Conservation (phyloP, 2,888 invertebrate genomes). For the Cheilosia grossa region DNA sequence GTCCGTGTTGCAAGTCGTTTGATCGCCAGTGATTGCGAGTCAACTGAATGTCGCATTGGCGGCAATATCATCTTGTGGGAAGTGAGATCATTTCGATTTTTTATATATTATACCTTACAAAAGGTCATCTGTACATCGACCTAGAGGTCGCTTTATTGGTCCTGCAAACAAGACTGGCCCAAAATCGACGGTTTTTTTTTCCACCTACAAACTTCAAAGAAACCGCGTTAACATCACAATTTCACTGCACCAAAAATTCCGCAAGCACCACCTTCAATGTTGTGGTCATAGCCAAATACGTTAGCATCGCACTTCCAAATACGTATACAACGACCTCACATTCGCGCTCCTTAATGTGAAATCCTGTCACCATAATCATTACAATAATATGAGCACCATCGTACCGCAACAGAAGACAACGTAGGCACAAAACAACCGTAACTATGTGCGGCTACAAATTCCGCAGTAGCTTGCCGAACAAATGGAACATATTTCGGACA, state of each 20-base stretch:
- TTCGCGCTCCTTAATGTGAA: constrained; percentile 45
- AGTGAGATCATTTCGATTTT: no score
- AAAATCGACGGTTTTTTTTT: no score
- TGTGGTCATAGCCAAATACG: constrained; percentile 35
- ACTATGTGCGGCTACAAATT: constrained; percentile 48
- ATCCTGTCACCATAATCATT: constrained; percentile 59
- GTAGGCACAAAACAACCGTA: constrained; percentile 13
- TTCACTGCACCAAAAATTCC: neutral
- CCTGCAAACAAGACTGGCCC: no score
- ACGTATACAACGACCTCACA: constrained; percentile 31
- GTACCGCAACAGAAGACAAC: constrained; percentile 6
- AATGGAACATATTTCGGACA: constrained; percentile 67
- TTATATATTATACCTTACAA: no score
- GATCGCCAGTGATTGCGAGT: neutral
- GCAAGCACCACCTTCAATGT: constrained; percentile 6
- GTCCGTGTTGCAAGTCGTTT: neutral
- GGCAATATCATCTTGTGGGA: no score
- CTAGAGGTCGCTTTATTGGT: no score
- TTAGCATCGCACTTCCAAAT: constrained; percentile 39
- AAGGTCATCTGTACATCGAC: no score
- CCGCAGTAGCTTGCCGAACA: constrained; percentile 42
- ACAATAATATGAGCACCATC: constrained; percentile 38
- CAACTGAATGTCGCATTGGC: neutral
- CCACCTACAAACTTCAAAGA: no score
- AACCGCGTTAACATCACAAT: constrained; percentile 30